phyloP scores from a whole-genome alignment of 2,113 vertebrate genomes.

The Terrapene triunguis region DNA sequence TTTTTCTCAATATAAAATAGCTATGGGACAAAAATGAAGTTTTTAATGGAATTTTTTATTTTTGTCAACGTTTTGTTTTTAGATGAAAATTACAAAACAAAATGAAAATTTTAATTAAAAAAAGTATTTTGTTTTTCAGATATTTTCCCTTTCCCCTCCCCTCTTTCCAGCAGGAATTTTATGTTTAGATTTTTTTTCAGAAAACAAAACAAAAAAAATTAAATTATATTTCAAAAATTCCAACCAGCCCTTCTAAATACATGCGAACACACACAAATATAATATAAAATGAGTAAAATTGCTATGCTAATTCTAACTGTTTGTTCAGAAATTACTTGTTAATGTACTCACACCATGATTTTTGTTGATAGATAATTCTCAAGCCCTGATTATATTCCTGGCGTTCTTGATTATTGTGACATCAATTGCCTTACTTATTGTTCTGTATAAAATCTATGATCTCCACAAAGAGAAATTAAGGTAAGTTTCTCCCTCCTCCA shows the following conservation, averaged over 20 bases:
- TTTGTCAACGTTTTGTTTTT: neutral
- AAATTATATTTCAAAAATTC: neutral
- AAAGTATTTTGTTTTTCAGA: neutral
- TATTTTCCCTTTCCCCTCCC: neutral
- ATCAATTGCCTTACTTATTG: constrained; percentile 86
- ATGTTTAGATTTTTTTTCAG: neutral
- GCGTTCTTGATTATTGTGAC: constrained; percentile 89
- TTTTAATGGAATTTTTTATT: neutral
- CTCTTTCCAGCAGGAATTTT: neutral
- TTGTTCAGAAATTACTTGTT: neutral
- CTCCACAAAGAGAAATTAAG: constrained; percentile 82
- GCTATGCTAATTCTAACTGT: neutral
- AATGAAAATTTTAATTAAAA: neutral
- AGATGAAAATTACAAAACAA: neutral
- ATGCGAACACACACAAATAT: neutral
- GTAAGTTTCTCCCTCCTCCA: constrained; percentile 74
- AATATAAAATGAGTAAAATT: neutral
- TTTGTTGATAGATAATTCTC: constrained; percentile 85
- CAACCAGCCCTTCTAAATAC: neutral
- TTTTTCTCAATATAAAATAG: neutral
- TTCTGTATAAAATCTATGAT: constrained; percentile 92
- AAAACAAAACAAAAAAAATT: neutral
- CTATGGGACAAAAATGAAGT: neutral
- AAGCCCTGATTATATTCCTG: constrained; percentile 89
- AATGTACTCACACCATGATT: neutral